phyloP scores from a whole-genome alignment of 2,888 invertebrate genomes.

The Melinaea menophilus region DNA sequence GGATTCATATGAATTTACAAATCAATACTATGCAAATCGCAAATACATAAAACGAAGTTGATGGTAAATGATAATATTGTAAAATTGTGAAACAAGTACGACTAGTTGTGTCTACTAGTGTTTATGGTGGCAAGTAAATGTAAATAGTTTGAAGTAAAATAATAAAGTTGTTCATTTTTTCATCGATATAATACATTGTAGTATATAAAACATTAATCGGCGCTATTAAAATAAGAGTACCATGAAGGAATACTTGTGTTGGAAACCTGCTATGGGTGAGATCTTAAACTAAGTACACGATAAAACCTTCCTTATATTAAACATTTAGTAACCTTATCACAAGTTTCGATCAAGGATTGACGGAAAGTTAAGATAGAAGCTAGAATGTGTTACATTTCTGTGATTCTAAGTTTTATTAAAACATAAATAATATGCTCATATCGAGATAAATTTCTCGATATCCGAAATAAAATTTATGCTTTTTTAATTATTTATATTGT shows the following conservation, averaged over 20 bases:
- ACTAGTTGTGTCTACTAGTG: constrained; percentile 10
- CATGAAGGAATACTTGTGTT: constrained; percentile 8
- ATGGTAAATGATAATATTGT: constrained; percentile 17
- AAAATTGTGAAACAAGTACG: constrained; percentile 15
- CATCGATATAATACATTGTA: not conserved
- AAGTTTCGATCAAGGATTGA: constrained; percentile 30
- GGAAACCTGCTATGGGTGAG: constrained; percentile 25
- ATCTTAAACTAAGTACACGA: constrained; percentile 28
- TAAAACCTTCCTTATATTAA: constrained; percentile 29
- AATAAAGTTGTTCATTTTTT: not conserved
- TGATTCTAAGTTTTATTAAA: constrained; percentile 10
- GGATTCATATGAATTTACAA: constrained; percentile 9
- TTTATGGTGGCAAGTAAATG: not conserved
- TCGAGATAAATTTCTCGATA: too few relatives aligned
- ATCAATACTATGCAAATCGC: constrained; percentile 12
- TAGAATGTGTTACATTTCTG: constrained; percentile 22
- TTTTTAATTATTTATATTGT: too few relatives aligned
- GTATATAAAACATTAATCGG: not conserved
- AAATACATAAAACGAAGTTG: constrained; percentile 15
- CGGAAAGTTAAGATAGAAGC: constrained; percentile 23
- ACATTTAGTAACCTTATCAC: constrained; percentile 32
- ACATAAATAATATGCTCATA: too few relatives aligned
- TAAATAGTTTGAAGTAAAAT: not conserved
- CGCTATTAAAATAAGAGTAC: not conserved
- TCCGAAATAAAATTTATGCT: too few relatives aligned